Base-by-base conservation (phyloP, 2,113 vertebrate species). In the Centropus bengalensis region DNA sequence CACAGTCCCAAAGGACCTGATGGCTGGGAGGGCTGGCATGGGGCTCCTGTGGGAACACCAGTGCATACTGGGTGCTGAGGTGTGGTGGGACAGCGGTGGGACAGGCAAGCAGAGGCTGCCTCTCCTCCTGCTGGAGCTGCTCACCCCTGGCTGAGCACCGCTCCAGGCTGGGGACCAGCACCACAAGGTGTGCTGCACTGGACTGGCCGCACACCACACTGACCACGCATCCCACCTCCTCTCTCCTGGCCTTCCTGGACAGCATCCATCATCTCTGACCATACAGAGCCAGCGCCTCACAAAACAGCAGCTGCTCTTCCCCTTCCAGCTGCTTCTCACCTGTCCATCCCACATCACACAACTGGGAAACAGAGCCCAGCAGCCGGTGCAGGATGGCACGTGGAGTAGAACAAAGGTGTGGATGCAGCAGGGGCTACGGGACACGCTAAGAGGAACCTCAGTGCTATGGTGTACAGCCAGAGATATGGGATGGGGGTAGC, bases 291-390 rank as follows among this genome's bases (percentile, higher is more conserved):
- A 23, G 5, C 32, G 5, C 52, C 5, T 21, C 15, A 8, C 9
- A 44, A 21, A 24, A 1, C 55, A 6, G 21, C 0, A 3, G 52
- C 56, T 44, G 28, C 49, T 80, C 28, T 18, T 47, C 28, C 56
- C 20, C 52, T 12, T 32, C 77, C 2, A 1, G 13, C 19, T 49
- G n/a, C 68, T 30, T 47, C 63, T 42, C 49, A 22, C 8, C 55
- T 32, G 0, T 11, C 36, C 20, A 1, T 6, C 26, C 44, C 4
- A 3, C 5, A 0, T 16, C 1, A 69, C 1, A 0, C 5, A 5
- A 14, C 49, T 14, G 23, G 51, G 51, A 24, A 52, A 52, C 14
- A 14, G 51, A 26, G 51, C 24, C 23, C 51, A 52, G 24, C 23
- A 51, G 21, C 49, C 20, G 10, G 49, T 44, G 44, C 44, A 44